Base-by-base conservation (phyloP, 2,888 invertebrate species). In the Drosophila anceps region DNA sequence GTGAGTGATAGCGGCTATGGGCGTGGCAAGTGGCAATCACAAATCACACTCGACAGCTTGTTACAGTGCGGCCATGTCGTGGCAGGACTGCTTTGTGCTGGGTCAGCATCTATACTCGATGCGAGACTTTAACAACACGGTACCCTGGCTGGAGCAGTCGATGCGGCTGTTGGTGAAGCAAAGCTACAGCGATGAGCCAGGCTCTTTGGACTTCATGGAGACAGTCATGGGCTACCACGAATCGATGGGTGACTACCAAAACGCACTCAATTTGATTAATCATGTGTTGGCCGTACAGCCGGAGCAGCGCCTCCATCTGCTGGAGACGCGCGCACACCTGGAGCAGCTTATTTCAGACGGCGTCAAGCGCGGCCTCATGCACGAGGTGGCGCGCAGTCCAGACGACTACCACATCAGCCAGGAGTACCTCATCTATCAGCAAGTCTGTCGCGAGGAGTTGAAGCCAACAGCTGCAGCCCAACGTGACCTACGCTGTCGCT, bases 81-180 rank as follows among this genome's bases (percentile, higher is more conserved):
- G 98, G 51, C 96, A 97, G 69, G 99, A 99, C 92, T 99, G 99
- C 91, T 99, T 97, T 94, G 98, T 98, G 93, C 94, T 99, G 15
- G 99, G 99, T 4, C 95, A 98, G 70, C 96, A 98, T 76, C 95
- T 98, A 7, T 99, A 99, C 94, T 64, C 54, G 12, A 95, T 96
- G 80, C 96, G 96, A 13, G 99, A 99, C 93, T 98, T 95, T 92
- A 97, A 96, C 90, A 98, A 98, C 92, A 97, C 98, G 0, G 95
- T 97, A 8, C 94, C 97, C 46, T 99, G 99, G 99, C 98, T 99
- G 97, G 95, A 95, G 76, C 98, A 98, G 92, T 97, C 99, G 0
- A 94, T 98, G 84, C 94, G 95, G 60, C 95, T 97, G 78, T 94
- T 96, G 71, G 95, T 95, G 29, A 94, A 94, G 66, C 96, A 96